Conservation (phyloP, 2,888 invertebrate genomes). For the Philonicus albiceps region DNA sequence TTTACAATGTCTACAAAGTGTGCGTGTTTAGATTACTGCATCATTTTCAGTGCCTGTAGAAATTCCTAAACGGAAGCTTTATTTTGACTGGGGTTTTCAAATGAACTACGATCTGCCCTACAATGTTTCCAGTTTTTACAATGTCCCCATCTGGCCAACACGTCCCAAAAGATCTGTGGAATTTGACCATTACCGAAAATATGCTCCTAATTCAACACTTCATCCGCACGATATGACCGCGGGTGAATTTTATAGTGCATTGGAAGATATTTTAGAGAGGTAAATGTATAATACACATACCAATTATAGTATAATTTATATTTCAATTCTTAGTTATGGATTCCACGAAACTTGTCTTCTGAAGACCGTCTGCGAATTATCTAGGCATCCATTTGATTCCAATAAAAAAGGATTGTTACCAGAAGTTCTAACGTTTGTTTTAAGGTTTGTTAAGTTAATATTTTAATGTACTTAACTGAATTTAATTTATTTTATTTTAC, state of each 20-base stretch:
- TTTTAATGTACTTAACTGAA: not conserved
- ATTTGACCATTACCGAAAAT: constrained; percentile 34
- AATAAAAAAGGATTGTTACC: constrained; percentile 69
- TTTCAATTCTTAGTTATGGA: constrained; percentile 66
- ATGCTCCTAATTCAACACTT: constrained; percentile 28
- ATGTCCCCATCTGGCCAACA: constrained; percentile 59
- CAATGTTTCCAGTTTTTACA: constrained; percentile 56
- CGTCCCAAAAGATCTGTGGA: constrained; percentile 22
- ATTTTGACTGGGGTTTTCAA: constrained; percentile 62
- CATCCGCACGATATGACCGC: constrained; percentile 61
- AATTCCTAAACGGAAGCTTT: constrained; percentile 56
- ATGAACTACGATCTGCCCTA: constrained; percentile 58
- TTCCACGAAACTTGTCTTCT: constrained; percentile 75
- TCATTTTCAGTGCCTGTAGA: constrained; percentile 60
- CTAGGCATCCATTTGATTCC: constrained; percentile 68
- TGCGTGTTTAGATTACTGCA: constrained; percentile 54
- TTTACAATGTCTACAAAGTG: not conserved
- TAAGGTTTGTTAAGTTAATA: constrained; percentile 68
- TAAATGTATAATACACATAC: not conserved
- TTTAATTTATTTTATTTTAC: constrained; percentile 50
- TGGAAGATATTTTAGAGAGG: constrained; percentile 56
- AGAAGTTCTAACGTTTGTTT: constrained; percentile 71
- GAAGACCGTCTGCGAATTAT: constrained; percentile 73
- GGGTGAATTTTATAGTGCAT: constrained; percentile 58
- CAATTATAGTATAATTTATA: constrained; percentile 50